Percentiles rank a stretch among this genome's conserved stretches.
Evolutionary conservation across 1,140 invertebrate genomes (phyloP).

Genomic region (Alviniconcha marisindica): DNA sequence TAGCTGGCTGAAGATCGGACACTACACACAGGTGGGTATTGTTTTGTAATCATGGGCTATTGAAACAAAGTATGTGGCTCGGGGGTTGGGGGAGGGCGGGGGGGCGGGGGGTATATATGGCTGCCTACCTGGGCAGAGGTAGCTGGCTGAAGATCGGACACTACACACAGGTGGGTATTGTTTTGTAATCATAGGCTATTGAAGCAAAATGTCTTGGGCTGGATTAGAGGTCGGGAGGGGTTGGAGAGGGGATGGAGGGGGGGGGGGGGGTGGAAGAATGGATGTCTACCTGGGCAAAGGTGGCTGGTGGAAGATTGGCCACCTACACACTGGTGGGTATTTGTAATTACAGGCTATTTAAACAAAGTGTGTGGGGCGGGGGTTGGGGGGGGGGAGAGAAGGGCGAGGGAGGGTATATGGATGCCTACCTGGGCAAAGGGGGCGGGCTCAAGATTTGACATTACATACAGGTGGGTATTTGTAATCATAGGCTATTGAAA

Average conservation of each 20-base stretch:
- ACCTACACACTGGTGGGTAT: slow-evolving; percentile 69
- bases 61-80: no score
- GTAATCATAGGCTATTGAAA: neutral
- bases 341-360: neutral
- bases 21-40: slow-evolving; percentile 69
- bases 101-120: no score
- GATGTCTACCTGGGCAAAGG: slow-evolving; percentile 59
- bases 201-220: no score
- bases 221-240: no score
- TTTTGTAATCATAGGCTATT: neutral
- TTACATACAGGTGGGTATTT: slow-evolving; percentile 67
- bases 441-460: slow-evolving; percentile 65
- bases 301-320: slow-evolving; percentile 64
- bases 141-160: slow-evolving; percentile 65
- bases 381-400: no score
- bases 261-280: no score
- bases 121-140: slow-evolving; percentile 58
- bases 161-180: slow-evolving; percentile 68
- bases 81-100: no score
- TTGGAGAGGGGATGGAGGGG: no score
- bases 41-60: neutral
- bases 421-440: slow-evolving; percentile 58
- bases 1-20: slow-evolving; percentile 63
- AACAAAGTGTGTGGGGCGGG: no score
- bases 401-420: no score